Evolutionary conservation across 2,888 invertebrate species (phyloP).

Genomic region (Thysanoteuthis rhombus): DNA sequence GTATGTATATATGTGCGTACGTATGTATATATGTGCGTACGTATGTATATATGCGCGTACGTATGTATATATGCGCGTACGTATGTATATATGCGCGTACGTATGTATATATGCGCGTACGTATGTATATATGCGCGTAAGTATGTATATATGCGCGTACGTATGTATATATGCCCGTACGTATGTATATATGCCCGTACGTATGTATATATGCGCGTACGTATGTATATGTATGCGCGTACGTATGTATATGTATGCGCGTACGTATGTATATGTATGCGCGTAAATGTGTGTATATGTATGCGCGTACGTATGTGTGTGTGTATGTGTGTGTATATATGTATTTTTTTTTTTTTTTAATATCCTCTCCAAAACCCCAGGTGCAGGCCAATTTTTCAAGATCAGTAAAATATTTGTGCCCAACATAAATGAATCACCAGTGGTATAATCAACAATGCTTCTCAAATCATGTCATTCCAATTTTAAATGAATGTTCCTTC

Average conservation of each 20-base stretch:
- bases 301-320: not conserved
- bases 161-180: not conserved
- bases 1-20: not conserved
- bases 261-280: not conserved
- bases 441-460: too few species aligned
- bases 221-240: not conserved
- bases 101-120: not conserved
- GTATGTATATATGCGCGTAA: not conserved
- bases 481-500: too few species aligned
- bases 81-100: not conserved
- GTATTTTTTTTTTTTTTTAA: too few species aligned
- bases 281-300: not conserved
- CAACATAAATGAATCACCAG: too few species aligned
- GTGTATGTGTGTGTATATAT: not conserved
- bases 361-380: too few species aligned
- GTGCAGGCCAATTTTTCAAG: too few species aligned
- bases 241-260: not conserved
- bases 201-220: not conserved
- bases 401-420: too few species aligned
- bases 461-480: too few species aligned
- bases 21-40: not conserved
- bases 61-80: not conserved
- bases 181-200: not conserved
- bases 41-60: not conserved
- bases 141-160: not conserved